Base-by-base conservation (phyloP, 2,113 vertebrate species). In the Hepsetus odoe region DNA sequence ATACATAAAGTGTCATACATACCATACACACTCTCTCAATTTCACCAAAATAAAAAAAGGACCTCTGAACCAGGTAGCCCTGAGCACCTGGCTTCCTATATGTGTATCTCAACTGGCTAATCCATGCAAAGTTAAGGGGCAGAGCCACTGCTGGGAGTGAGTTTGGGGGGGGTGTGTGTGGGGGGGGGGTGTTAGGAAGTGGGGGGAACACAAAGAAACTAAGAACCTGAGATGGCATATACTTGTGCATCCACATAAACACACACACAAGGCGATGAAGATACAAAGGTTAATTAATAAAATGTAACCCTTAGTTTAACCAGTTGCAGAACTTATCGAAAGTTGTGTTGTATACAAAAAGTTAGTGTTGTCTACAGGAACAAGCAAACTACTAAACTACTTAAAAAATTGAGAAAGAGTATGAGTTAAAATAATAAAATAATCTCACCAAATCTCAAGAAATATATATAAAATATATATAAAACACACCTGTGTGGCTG, bases 211-310 rank as follows among this genome's bases (percentile, higher is more conserved):
- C 51, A 55, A 74, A 65, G 80, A 68, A 77, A 40, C 46, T 58
- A 51, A 78, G 49, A 82, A 82, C 83, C 18, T 76, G 76, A 79
- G 80, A 76, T 56, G 44, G 70, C 61, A 46, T 71, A n/a, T 49
- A 20, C 58, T 53, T 67, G 35, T 53, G 61, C n/a, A 16, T 42
- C n/a, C 26, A 24, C 10, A 62, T 11, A 22, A 16, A 22, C 64
- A 70, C 72, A 42, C 40, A 80, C n/a, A 74, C 46, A 67, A 73
- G 56, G 35, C 66, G 75, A 33, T 46, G 59, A 58, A 68, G 65
- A 75, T 72, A 56, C 28, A 80, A 1, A 46, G 35, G 51, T 22
- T 33, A 24, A 53, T 62, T 62, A 62, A 62, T 1, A 14, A 62
- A 62, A 22, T n/a, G n/a, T n/a, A n/a, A n/a, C n/a, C n/a, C n/a